These are phyloP conservation scores for Dolichomitus sp. DNA, from an alignment of 2,888 invertebrate genomes.

Conservation along the genomic window DNA sequence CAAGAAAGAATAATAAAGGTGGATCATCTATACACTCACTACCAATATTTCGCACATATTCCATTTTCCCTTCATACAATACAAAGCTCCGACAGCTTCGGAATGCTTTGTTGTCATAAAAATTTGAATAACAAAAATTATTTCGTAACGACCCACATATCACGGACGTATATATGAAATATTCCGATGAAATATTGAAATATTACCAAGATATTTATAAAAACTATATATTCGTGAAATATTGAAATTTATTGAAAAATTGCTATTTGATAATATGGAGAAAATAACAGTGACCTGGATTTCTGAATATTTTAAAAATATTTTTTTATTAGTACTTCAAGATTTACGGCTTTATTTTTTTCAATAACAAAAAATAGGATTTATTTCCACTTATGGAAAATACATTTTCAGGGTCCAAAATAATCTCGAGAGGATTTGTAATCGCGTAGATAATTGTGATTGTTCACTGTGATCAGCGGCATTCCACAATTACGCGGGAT, in stretches of 20 bases:
- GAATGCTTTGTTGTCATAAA: not conserved
- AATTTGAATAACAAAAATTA: not conserved
- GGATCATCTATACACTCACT: conserved; percentile 5
- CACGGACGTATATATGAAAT: too few species aligned
- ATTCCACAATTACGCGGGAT: conserved; percentile 8
- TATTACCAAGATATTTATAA: too few species aligned
- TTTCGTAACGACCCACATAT: not conserved
- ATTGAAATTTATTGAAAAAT: too few species aligned
- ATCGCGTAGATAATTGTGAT: not conserved
- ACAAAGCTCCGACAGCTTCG: conserved; percentile 10
- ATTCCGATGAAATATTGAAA: too few species aligned
- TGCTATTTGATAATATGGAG: too few species aligned
- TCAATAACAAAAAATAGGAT: not conserved
- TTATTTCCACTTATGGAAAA: not conserved
- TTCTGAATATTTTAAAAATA: too few species aligned
- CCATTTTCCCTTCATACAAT: not conserved
- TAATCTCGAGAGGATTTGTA: not conserved
- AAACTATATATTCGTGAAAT: too few species aligned
- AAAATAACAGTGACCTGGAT: too few species aligned
- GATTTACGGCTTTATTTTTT: not conserved
- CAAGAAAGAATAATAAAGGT: conserved; percentile 17
- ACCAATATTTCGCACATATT: conserved; percentile 10
- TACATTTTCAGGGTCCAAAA: not conserved
- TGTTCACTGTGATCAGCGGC: not conserved
- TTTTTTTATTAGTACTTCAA: too few species aligned